Percentiles rank a stretch among this genome's conserved stretches.
Conservation (phyloP, 2,797 vertebrate genomes). For the Scarus forsteni region DNA sequence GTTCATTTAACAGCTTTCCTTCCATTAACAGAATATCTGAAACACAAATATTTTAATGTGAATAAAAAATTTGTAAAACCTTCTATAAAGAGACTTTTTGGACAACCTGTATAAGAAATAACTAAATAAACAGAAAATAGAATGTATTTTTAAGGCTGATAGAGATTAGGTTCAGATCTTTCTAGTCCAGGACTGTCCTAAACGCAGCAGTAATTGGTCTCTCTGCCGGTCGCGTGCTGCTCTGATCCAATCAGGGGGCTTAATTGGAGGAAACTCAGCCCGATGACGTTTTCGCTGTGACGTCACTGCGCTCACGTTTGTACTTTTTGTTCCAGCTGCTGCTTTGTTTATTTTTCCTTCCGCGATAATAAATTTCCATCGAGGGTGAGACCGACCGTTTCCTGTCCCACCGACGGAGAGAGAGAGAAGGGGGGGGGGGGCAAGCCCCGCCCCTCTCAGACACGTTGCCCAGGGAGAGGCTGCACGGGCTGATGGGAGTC, state of each 20-base stretch:
- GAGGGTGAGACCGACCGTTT: background rate
- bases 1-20: too few relatives aligned
- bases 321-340: background rate
- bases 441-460: constrained; percentile 64
- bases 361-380: background rate
- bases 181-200: background rate
- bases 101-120: too few relatives aligned
- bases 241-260: constrained; percentile 28
- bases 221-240: constrained; percentile 22
- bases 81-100: too few relatives aligned
- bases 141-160: too few relatives aligned
- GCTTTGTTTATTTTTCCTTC: constrained; percentile 18
- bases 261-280: constrained; percentile 16
- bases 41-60: too few relatives aligned
- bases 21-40: too few relatives aligned
- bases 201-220: constrained; percentile 31
- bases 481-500: constrained; percentile 62
- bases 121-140: too few relatives aligned
- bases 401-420: background rate
- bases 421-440: background rate
- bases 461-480: constrained; percentile 77
- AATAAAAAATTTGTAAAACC: too few relatives aligned
- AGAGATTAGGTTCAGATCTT: too few relatives aligned
- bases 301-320: constrained; percentile 37
- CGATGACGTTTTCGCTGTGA: constrained; percentile 23